phyloP scores from a whole-genome alignment of 2,113 vertebrate species.

The Isurus oxyrinchus region DNA sequence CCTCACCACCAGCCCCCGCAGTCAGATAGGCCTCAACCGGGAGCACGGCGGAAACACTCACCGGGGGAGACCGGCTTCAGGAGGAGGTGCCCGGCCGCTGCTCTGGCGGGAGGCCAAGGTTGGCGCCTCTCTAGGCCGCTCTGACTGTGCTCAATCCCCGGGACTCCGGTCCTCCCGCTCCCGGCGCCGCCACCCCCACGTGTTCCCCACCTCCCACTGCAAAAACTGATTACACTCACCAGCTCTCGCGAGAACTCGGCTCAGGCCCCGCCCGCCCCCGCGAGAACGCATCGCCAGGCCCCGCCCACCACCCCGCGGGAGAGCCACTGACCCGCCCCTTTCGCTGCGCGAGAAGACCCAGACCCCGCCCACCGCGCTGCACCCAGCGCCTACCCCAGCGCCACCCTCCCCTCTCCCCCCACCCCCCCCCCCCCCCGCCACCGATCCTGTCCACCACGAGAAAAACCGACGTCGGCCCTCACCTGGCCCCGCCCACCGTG shows the following conservation, averaged over 20 bases:
- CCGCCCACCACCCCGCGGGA: background rate
- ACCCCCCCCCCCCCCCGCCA: background rate
- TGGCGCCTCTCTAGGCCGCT: too few relatives aligned
- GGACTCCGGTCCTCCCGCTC: background rate
- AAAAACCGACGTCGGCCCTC: too few relatives aligned
- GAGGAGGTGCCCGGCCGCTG: too few relatives aligned
- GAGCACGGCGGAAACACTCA: too few relatives aligned
- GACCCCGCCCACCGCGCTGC: background rate
- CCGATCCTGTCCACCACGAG: background rate
- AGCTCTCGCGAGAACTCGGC: constrained; percentile 38
- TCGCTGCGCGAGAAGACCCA: too few relatives aligned
- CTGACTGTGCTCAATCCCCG: background rate
- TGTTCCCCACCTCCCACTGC: constrained; percentile 41
- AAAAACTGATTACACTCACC: background rate
- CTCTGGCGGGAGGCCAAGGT: too few relatives aligned
- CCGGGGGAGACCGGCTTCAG: too few relatives aligned
- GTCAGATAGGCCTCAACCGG: too few relatives aligned
- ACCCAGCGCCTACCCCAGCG: background rate
- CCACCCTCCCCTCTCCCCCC: constrained; percentile 22
- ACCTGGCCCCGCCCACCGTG: background rate
- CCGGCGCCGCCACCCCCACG: constrained; percentile 39
- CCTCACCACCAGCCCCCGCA: too few relatives aligned
- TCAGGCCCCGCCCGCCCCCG: constrained; percentile 3
- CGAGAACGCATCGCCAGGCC: background rate
- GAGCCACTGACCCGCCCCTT: too few relatives aligned